Percentiles rank a stretch among this genome's conserved stretches.
Conservation (phyloP, 2,888 invertebrate genomes). For the Heliconius erato region DNA sequence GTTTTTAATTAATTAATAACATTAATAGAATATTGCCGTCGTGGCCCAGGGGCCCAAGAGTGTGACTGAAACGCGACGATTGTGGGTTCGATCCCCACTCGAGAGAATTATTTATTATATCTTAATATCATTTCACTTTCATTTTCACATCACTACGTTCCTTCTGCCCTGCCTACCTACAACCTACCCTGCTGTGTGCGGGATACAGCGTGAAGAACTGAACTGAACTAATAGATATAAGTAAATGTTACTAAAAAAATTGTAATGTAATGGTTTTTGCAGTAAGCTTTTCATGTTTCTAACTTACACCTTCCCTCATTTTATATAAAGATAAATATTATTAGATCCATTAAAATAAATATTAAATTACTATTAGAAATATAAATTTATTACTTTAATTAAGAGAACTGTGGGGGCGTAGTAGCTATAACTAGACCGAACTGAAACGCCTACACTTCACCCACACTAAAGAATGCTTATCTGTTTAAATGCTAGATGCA, state of each 20-base stretch:
- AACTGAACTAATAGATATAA: too few species aligned
- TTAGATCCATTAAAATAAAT: background rate
- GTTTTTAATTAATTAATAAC: background rate
- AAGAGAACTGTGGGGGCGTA: constrained; percentile 4
- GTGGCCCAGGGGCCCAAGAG: too few species aligned
- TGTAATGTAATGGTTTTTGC: background rate
- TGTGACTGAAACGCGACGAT: too few species aligned
- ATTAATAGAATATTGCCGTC: too few species aligned
- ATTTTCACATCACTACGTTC: too few species aligned
- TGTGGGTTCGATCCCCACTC: too few species aligned
- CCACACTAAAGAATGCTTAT: constrained; percentile 13
- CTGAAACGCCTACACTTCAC: constrained; percentile 10
- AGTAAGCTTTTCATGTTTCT: background rate
- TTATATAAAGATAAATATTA: background rate
- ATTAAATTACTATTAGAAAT: background rate
- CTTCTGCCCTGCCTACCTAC: too few species aligned
- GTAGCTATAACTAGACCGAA: constrained; percentile 15
- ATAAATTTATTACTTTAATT: background rate
- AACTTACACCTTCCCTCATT: background rate
- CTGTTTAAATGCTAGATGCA: constrained; percentile 4
- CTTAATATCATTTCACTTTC: too few species aligned
- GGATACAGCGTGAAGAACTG: too few species aligned
- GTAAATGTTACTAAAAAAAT: background rate
- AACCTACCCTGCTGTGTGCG: too few species aligned
- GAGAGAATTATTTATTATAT: too few species aligned